These are phyloP conservation scores for Cephus sareptanus DNA, from an alignment of 2,888 invertebrate species.

Conservation along the genomic window DNA sequence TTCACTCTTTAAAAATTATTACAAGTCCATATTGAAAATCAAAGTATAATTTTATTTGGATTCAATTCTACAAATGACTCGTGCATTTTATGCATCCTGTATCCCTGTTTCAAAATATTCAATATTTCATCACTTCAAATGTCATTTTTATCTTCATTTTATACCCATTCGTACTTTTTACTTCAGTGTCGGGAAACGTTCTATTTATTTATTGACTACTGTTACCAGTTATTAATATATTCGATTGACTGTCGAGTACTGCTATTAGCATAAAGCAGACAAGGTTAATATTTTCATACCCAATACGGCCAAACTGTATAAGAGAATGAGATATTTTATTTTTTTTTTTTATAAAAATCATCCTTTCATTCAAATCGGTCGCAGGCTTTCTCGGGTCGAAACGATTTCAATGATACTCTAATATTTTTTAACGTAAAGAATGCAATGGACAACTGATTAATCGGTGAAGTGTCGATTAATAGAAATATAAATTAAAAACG, in stretches of 20 bases:
- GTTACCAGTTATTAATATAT: constrained; percentile 50
- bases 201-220: constrained; percentile 53
- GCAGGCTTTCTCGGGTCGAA: not conserved
- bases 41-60: not conserved
- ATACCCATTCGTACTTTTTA: not conserved
- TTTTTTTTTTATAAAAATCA: not conserved
- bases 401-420: not conserved
- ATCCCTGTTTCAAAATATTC: not conserved
- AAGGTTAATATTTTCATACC: not conserved
- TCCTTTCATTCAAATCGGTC: not conserved
- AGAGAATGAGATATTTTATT: not conserved
- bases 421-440: not conserved
- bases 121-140: not conserved
- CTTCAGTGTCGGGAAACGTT: constrained; percentile 20
- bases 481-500: not conserved
- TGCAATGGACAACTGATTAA: not conserved
- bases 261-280: constrained; percentile 24
- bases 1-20: not conserved
- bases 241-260: constrained; percentile 59
- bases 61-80: not conserved
- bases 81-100: not conserved
- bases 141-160: not conserved
- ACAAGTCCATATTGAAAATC: not conserved
- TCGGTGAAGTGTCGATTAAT: not conserved
- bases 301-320: not conserved